Evolutionary conservation across 2,888 invertebrate genomes (phyloP).

Genomic region (Sylvicola cinctus): DNA sequence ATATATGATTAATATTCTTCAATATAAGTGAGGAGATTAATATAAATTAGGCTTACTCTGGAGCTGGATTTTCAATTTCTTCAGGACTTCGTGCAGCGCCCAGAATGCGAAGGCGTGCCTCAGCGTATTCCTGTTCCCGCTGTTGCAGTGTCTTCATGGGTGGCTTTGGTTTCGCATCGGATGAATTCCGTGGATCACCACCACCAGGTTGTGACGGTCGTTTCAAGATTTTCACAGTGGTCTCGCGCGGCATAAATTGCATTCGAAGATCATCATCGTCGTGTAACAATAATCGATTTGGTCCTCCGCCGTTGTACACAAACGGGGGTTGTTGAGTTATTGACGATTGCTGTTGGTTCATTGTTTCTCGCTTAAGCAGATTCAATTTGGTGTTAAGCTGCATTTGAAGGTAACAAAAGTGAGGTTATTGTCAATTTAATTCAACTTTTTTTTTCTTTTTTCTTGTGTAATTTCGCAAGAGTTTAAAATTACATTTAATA

Average conservation of each 20-base stretch:
- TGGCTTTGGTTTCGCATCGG: slow-evolving; percentile 42
- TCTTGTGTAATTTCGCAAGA: too few relatives aligned
- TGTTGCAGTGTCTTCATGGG: slow-evolving; percentile 72
- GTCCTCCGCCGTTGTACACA: slow-evolving; percentile 23
- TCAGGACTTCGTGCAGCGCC: slow-evolving; percentile 70
- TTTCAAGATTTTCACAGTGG: slow-evolving; percentile 63
- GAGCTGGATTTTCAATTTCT: slow-evolving; percentile 28
- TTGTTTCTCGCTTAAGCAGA: slow-evolving; percentile 13
- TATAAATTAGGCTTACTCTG: slow-evolving; percentile 31
- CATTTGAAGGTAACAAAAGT: slow-evolving; percentile 4
- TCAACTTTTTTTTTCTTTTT: too few relatives aligned
- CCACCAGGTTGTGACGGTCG: slow-evolving; percentile 35
- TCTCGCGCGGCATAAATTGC: slow-evolving; percentile 58
- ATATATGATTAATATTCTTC: too few relatives aligned
- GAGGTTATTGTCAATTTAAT: neutral
- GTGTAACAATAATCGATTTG: slow-evolving; percentile 48
- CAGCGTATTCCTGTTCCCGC: slow-evolving; percentile 84
- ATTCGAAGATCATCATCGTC: slow-evolving; percentile 62
- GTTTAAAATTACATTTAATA: too few relatives aligned
- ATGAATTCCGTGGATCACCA: slow-evolving; percentile 33
- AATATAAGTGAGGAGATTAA: too few relatives aligned
- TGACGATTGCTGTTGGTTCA: slow-evolving; percentile 6
- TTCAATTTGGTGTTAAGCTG: slow-evolving; percentile 15
- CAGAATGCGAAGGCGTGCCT: slow-evolving; percentile 73
- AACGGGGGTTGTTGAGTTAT: slow-evolving; percentile 1